Percentiles rank a stretch among this genome's conserved stretches.
Conservation (phyloP, 2,797 vertebrate species). For the Typhlichthys subterraneus region DNA sequence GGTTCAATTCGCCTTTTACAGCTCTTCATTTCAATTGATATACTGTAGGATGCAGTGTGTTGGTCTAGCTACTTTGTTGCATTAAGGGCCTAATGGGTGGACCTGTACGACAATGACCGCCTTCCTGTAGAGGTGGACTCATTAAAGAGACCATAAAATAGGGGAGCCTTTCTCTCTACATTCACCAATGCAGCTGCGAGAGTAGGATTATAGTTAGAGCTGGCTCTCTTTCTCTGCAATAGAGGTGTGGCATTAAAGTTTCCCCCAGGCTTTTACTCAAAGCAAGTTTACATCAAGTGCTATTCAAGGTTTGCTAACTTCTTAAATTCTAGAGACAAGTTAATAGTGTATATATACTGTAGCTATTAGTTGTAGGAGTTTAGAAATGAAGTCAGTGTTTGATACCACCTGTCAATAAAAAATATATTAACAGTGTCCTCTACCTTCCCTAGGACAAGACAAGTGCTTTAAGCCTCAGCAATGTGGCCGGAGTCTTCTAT, state of each 20-base stretch:
- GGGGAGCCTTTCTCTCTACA: conserved; percentile 52
- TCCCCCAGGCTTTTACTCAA: neutral
- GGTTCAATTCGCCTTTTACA: conserved; percentile 72
- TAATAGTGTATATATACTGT: conserved; percentile 36
- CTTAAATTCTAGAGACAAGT: conserved; percentile 28
- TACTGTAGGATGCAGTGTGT: conserved; percentile 56
- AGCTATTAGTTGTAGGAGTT: conserved; percentile 15
- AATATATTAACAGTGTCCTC: conserved; percentile 63
- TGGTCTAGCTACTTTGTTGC: conserved; percentile 50
- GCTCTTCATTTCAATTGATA: conserved; percentile 63
- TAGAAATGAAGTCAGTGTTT: conserved; percentile 24
- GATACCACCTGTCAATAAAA: conserved; percentile 53
- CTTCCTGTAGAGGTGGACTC: conserved; percentile 72
- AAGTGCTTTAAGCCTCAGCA: conserved; percentile 98
- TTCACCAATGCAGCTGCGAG: conserved; percentile 69
- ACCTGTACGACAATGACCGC: conserved; percentile 85
- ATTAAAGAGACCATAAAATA: conserved; percentile 63
- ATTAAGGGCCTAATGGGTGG: conserved; percentile 60
- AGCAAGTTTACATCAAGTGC: conserved; percentile 13
- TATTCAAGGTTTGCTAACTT: neutral
- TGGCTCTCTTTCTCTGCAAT: conserved; percentile 7
- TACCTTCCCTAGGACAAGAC: conserved; percentile 97
- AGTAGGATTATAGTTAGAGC: conserved; percentile 21
- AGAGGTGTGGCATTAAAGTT: conserved; percentile 29
- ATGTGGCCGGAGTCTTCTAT: conserved; percentile 99